Evolutionary conservation across 2,113 vertebrate genomes (phyloP).

Genomic region (Lynx canadensis): DNA sequence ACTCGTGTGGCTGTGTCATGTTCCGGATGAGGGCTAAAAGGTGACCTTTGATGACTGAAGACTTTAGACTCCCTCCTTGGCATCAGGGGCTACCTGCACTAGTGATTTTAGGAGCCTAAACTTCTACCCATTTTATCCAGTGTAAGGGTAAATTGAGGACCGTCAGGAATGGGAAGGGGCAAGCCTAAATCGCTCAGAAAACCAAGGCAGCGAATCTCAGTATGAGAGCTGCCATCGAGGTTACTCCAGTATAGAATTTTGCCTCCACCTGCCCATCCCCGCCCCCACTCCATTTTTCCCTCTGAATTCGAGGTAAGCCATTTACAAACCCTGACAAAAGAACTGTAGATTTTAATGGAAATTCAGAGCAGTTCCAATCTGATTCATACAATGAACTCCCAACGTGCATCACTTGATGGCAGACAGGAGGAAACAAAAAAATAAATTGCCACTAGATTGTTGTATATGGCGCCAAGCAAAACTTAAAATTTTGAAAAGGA

Average conservation of each 20-base stretch:
- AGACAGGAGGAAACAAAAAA: background rate
- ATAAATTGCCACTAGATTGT: background rate
- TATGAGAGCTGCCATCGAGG: background rate
- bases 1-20: background rate
- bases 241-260: background rate
- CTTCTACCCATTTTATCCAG: background rate
- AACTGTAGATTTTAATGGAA: background rate
- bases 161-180: background rate
- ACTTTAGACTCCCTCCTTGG: background rate
- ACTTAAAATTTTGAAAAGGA: background rate
- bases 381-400: background rate
- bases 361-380: background rate
- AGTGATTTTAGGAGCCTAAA: background rate
- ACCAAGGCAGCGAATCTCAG: background rate
- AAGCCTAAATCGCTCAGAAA: background rate
- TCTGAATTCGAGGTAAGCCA: background rate
- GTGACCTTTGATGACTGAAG: background rate
- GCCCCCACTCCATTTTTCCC: background rate
- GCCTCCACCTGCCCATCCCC: background rate
- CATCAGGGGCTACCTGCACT: too few species aligned
- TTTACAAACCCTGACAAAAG: background rate
- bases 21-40: background rate
- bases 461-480: background rate
- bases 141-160: background rate
- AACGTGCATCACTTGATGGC: background rate